Evolutionary conservation across 2,888 invertebrate genomes (phyloP).

Genomic region (Mesorhabditis sp.): DNA sequence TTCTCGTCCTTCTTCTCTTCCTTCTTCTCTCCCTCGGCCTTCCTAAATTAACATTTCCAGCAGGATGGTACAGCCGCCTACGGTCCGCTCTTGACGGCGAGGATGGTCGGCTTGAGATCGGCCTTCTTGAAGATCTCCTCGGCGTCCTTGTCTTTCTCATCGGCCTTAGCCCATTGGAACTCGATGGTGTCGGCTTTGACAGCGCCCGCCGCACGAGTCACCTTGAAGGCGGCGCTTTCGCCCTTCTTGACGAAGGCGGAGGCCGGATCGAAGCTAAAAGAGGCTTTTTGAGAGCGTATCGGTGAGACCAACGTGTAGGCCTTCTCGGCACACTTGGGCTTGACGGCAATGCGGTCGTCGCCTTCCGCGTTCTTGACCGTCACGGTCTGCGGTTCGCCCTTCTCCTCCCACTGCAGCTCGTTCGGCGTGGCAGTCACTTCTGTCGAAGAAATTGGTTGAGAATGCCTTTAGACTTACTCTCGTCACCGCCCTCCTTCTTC

Average conservation of each 20-base stretch:
- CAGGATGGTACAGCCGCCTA: not conserved
- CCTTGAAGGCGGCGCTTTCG: conserved; percentile 1
- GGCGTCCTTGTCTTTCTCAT: conserved; percentile 2
- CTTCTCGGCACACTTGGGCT: not conserved
- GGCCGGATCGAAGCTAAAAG: not conserved
- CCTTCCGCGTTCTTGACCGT: not conserved
- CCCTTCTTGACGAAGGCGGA: conserved; percentile 5
- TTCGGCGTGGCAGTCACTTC: not conserved
- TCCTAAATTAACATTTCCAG: not conserved
- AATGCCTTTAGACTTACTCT: too few species aligned
- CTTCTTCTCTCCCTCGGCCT: conserved; percentile 20
- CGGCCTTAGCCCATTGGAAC: not conserved
- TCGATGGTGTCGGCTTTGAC: not conserved
- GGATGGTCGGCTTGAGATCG: not conserved
- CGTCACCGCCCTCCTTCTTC: too few species aligned
- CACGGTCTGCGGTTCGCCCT: not conserved
- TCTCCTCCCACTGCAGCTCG: not conserved
- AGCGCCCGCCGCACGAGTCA: not conserved
- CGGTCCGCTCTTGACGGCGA: conserved; percentile 2
- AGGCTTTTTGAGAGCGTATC: not conserved
- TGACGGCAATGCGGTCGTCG: not conserved
- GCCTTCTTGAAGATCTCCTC: conserved; percentile 6
- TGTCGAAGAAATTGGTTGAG: too few species aligned
- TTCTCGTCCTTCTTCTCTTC: conserved; percentile 17
- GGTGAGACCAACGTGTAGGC: too few species aligned